Evolutionary conservation across 2,888 invertebrate species (phyloP), one percentile per base, ranked within the genome.

Genomic region (Brachylomia viminalis): DNA sequence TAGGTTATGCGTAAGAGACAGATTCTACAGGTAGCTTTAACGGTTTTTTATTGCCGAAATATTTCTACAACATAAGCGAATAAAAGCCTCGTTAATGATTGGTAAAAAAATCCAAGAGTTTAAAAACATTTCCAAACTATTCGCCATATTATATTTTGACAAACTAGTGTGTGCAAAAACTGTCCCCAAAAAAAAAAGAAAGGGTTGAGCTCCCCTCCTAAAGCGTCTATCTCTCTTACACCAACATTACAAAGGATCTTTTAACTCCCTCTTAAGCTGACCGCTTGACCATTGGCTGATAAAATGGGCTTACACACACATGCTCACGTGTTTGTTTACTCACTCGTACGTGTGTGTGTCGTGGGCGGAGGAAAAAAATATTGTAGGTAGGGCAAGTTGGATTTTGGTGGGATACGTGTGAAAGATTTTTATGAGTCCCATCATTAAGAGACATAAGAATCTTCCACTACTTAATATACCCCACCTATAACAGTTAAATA

Each of bases 201-300:
- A 85, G 86, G 88, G 88, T 87, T 79, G 61, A 61, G 42, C 58
- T 82, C 86, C 86, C 89, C 82, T 85, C 75, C n/a, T 74, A 66
- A 33, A 66, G 38, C 11, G 68, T 79, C 74, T 65, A 81, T 89
- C 75, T 89, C 86, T 61, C 59, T 82, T 56, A 86, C 85, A 80
- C 80, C 52, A 69, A 47, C 45, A 33, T 65, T 59, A 73, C 69
- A 75, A 69, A 69, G 10, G 65, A 85, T 88, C 56, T 81, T 80
- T 69, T 65, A 54, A 94, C 92, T 88, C 92, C 83, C 84, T 94
- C 89, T 77, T 61, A 38, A 67, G 75, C 81, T 95, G 95, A 94
- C 95, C 95, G 94, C 92, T 95, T 95, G 95, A 95, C 95, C 95
- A 95, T 95, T 95, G 95, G 95, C 85, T 91, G 92, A 81, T 83